phyloP scores from a whole-genome alignment of 2,113 vertebrate genomes.

The Ctenomys sociabilis region DNA sequence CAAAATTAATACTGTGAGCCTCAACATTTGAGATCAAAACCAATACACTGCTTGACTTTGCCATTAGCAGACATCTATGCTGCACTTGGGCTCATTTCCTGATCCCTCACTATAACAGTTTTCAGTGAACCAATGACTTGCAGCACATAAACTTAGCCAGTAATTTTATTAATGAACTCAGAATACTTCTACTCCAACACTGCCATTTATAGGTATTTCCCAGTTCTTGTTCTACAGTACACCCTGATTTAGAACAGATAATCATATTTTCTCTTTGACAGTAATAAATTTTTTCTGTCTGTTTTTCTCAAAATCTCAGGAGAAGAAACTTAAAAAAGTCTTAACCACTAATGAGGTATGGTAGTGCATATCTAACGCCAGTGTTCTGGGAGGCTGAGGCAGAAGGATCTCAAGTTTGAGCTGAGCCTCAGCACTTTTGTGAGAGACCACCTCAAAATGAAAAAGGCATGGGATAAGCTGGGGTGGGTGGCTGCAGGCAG shows the following conservation, averaged over 20 bases:
- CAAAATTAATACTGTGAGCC: neutral
- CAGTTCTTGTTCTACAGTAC: neutral
- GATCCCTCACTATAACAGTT: neutral
- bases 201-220: neutral
- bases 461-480: neutral
- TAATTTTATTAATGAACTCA: conserved; percentile 5
- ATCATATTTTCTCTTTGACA: neutral
- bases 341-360: neutral
- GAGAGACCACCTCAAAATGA: neutral
- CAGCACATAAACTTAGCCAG: neutral
- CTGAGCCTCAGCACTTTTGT: neutral
- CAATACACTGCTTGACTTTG: conserved; percentile 11
- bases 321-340: conserved; percentile 54
- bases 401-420: neutral
- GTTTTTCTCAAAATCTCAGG: conserved; percentile 60
- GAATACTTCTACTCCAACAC: neutral
- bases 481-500: neutral
- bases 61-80: neutral
- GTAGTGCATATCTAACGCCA: neutral
- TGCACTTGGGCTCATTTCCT: neutral
- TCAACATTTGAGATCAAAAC: conserved; percentile 57
- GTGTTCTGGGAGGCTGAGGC: neutral
- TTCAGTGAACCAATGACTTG: neutral
- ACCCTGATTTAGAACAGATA: conserved; percentile 31
- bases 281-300: conserved; percentile 19